phyloP scores from a whole-genome alignment of 2,888 invertebrate genomes.

The Labia minor region DNA sequence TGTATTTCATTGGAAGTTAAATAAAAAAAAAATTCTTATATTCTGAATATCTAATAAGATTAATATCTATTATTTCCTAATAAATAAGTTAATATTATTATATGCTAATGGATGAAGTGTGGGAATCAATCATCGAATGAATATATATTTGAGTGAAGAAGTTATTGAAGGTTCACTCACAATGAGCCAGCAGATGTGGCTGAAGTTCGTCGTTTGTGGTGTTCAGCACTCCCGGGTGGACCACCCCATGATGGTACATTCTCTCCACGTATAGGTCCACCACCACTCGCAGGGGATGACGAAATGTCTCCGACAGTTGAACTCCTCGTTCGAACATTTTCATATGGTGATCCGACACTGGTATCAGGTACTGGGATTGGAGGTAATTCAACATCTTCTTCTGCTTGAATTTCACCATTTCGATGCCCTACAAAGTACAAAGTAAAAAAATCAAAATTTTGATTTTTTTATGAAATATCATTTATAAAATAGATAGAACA shows the following conservation, averaged over 20 bases:
- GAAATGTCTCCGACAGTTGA: conserved; percentile 15
- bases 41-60: too few species aligned
- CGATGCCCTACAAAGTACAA: conserved; percentile 18
- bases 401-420: conserved; percentile 32
- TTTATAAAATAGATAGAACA: conserved; percentile 28
- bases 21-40: too few species aligned
- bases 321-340: conserved; percentile 46
- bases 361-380: conserved; percentile 54
- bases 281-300: conserved; percentile 13
- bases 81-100: too few species aligned
- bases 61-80: too few species aligned
- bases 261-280: conserved; percentile 13
- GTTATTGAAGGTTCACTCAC: neutral
- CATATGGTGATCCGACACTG: conserved; percentile 51
- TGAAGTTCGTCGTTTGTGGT: neutral
- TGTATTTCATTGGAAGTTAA: too few species aligned
- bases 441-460: too few species aligned
- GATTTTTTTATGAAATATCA: too few species aligned
- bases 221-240: neutral
- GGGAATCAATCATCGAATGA: too few species aligned
- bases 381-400: conserved; percentile 50
- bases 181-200: conserved; percentile 1
- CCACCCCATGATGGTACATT: neutral
- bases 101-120: too few species aligned
- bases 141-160: too few species aligned